phyloP scores from a whole-genome alignment of 2,113 vertebrate genomes.

The Diadophis punctatus region DNA sequence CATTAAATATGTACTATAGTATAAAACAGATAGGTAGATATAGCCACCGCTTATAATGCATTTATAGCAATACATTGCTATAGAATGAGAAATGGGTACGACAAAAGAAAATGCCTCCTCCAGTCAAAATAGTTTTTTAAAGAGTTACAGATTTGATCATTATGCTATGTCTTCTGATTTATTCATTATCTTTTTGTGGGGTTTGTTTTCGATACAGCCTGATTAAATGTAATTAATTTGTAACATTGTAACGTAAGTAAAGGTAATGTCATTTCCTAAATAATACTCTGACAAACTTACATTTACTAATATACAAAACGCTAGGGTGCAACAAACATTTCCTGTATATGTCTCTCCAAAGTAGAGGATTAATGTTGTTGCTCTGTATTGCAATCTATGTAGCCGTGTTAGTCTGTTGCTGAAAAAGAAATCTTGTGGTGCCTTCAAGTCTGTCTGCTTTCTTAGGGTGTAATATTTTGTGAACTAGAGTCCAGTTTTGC shows the following conservation, averaged over 20 bases:
- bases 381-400: not conserved
- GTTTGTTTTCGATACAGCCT: not conserved
- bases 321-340: not conserved
- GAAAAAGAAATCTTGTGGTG: not conserved
- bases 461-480: not conserved
- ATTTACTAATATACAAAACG: not conserved
- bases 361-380: not conserved
- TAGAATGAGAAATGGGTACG: not conserved
- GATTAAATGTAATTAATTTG: not conserved
- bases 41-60: not conserved
- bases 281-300: not conserved
- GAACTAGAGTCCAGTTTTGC: not conserved
- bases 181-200: not conserved
- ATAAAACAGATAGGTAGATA: not conserved
- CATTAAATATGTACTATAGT: not conserved
- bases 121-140: not conserved
- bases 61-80: not conserved
- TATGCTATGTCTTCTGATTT: not conserved
- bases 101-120: not conserved
- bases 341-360: not conserved
- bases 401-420: not conserved
- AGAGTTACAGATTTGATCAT: not conserved
- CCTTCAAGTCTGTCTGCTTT: not conserved
- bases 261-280: not conserved
- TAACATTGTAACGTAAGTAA: not conserved